Evolutionary conservation across 2,797 vertebrate species (phyloP).

Genomic region (Arctocebus calabarensis): DNA sequence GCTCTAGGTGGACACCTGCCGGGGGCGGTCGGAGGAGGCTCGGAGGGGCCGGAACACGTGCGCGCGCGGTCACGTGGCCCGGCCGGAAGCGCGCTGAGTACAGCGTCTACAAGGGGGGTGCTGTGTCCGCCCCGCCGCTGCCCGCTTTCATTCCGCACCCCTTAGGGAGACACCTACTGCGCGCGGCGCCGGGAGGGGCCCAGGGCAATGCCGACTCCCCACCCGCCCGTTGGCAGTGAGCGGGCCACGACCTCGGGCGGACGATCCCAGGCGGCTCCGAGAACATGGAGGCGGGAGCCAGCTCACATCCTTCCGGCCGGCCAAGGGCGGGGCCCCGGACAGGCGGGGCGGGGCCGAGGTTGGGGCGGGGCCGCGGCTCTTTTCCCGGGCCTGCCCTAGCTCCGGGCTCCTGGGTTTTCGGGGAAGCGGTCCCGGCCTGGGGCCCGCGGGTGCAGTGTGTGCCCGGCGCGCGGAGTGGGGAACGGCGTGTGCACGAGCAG

Average conservation of each 20-base stretch:
- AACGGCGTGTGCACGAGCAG: not conserved
- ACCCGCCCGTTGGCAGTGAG: not conserved
- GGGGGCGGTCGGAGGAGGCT: fast-evolving
- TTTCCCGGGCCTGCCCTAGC: too few species aligned
- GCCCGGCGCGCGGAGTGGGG: fast-evolving
- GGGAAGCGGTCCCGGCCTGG: not conserved
- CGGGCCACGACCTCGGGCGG: not conserved
- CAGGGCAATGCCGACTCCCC: not conserved
- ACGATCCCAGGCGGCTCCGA: conserved; percentile 52
- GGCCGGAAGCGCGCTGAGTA: conserved; percentile 13
- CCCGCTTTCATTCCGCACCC: conserved; percentile 3
- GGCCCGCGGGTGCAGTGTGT: not conserved
- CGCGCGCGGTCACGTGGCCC: conserved; percentile 66
- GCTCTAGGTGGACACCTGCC: not conserved
- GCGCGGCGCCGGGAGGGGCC: not conserved
- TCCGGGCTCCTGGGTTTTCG: too few species aligned
- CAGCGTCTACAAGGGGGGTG: not conserved
- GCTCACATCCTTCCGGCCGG: conserved; percentile 68
- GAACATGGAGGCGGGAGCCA: conserved; percentile 53
- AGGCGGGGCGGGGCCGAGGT: not conserved
- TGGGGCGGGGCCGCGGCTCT: not conserved
- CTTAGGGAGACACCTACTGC: not conserved
- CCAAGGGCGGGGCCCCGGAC: not conserved
- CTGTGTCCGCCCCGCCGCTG: fast-evolving
- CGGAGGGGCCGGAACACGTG: conserved; percentile 60